Evolutionary conservation across 2,797 vertebrate genomes (phyloP), one percentile per base, ranked within the genome.

Genomic region (Esox masquinongy): DNA sequence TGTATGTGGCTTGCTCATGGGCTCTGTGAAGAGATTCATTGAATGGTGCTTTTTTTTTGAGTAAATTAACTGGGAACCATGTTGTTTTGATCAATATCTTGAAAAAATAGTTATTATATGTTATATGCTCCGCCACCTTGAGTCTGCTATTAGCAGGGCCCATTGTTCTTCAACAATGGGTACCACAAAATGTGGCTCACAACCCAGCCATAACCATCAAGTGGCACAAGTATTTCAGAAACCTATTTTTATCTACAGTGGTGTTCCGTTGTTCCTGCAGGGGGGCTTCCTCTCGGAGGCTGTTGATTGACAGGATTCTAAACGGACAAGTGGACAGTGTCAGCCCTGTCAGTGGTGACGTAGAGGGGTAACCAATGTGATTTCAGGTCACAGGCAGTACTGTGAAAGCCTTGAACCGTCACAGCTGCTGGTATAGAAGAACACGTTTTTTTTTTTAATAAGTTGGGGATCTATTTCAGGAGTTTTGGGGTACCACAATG

Each of bases 231-330:
- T 74, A 61, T 76, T 79, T 81, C 82, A 81, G 80, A 53, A 0
- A 79, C 80, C 29, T 83, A 63, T 83, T 88, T 86, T 80, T 84
- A 78, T 77, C 75, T 82, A 76, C 12, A 3, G 43, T 72, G 7
- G 15, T 15, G 9, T 59, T 74, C 73, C 53, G 4, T 72, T 78
- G 77, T 82, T 78, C 74, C 81, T 73, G 67, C 7, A n/a, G n/a
- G 51, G 4, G 2, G n/a, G 69, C 8, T 66, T 12, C 50, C 76
- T 76, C 70, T 34, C 47, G 31, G 74, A 78, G 39, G 15, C 24
- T 24, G 9, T 79, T 76, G 56, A 31, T 75, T 80, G 77, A 77
- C 79, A 47, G 79, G 15, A 88, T 70, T 79, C 85, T 71, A 76
- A 31, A 84, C 79, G 79, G 75, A 77, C 78, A 74, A 83, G 66